Evolutionary conservation across 2,888 invertebrate genomes (phyloP).

Genomic region (Tachina lurida): DNA sequence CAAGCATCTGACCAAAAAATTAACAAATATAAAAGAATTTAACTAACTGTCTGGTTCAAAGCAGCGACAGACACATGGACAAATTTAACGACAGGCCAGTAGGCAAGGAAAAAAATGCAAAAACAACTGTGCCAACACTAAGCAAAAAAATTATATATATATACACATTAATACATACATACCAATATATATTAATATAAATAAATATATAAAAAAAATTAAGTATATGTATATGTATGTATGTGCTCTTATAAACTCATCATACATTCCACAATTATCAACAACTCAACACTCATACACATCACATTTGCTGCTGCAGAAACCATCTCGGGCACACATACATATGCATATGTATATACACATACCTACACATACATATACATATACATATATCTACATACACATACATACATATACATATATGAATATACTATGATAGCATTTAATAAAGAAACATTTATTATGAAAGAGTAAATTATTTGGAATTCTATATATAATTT

Average conservation of each 20-base stretch:
- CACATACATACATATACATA: not conserved
- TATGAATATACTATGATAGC: not conserved
- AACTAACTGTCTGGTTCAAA: slow-evolving; percentile 1
- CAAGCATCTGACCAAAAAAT: slow-evolving; percentile 39
- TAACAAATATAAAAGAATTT: slow-evolving; percentile 23
- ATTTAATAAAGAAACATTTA: not conserved
- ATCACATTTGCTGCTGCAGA: too few species aligned
- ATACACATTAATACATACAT: slow-evolving; percentile 6
- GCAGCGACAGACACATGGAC: slow-evolving; percentile 6
- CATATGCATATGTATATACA: not conserved
- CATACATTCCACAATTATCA: slow-evolving; percentile 18
- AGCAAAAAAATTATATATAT: not conserved
- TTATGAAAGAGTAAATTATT: slow-evolving; percentile 16
- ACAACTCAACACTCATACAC: not conserved
- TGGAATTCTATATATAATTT: slow-evolving; percentile 50
- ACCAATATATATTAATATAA: too few species aligned
- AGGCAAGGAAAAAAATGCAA: not conserved
- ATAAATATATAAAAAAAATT: too few species aligned
- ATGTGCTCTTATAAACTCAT: slow-evolving; percentile 1
- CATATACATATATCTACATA: not conserved
- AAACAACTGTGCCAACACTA: not conserved
- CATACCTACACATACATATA: too few species aligned
- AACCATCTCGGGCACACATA: too few species aligned
- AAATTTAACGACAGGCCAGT: slow-evolving; percentile 18
- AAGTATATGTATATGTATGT: too few species aligned